Percentiles rank a stretch among this genome's conserved stretches.
phyloP scores from a whole-genome alignment of 2,797 vertebrate species.

The Macropus fuliginosus region DNA sequence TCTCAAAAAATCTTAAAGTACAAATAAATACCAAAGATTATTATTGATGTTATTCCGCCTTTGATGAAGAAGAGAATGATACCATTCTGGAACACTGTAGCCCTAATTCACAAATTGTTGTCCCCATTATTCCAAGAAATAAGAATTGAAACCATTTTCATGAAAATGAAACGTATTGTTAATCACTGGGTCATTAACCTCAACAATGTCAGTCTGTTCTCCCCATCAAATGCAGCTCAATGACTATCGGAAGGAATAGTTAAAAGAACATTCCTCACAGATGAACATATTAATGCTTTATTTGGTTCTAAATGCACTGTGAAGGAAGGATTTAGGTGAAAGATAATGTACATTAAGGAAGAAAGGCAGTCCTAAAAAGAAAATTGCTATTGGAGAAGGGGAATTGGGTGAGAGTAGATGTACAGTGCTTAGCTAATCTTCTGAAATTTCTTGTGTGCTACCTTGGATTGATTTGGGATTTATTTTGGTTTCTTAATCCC shows the following conservation, averaged over 20 bases:
- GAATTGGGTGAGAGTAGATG: slow-evolving; percentile 38
- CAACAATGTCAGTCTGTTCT: slow-evolving; percentile 87
- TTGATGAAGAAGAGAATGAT: slow-evolving; percentile 66
- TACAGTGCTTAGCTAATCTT: slow-evolving; percentile 15
- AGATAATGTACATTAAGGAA: slow-evolving; percentile 70
- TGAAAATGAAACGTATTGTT: slow-evolving; percentile 84
- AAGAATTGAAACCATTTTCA: slow-evolving; percentile 80
- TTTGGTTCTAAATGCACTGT: slow-evolving; percentile 86
- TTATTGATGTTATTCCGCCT: slow-evolving; percentile 64
- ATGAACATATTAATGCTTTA: slow-evolving; percentile 87
- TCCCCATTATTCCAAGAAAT: slow-evolving; percentile 76
- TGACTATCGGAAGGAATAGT: slow-evolving; percentile 84
- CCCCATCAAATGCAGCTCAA: slow-evolving; percentile 82
- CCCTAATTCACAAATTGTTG: slow-evolving; percentile 67
- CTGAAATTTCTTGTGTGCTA: slow-evolving; percentile 10
- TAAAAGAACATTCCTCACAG: slow-evolving; percentile 84
- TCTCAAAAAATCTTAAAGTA: slow-evolving; percentile 56
- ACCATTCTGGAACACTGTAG: slow-evolving; percentile 41
- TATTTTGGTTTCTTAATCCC: slow-evolving; percentile 24
- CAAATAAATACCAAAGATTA: slow-evolving; percentile 37
- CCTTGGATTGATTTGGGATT: not conserved
- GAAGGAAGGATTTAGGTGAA: slow-evolving; percentile 84
- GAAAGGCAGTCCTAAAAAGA: slow-evolving; percentile 64
- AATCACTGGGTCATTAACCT: slow-evolving; percentile 88
- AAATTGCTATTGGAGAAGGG: slow-evolving; percentile 50